Evolutionary conservation across 2,797 vertebrate genomes (phyloP).

Genomic region (Pelobates cultripes): DNA sequence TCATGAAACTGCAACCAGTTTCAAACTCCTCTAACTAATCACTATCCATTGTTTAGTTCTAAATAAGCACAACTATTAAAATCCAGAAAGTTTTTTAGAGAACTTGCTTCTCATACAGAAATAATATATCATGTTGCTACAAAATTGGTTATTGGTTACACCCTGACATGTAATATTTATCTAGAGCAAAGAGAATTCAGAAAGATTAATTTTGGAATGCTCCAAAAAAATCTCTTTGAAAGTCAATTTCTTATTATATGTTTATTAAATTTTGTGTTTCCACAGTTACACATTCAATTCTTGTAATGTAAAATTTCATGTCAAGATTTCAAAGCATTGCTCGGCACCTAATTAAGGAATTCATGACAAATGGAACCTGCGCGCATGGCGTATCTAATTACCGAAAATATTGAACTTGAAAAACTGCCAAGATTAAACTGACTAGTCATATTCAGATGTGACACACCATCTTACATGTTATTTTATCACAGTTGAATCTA

Average conservation of each 20-base stretch:
- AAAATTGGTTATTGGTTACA: neutral
- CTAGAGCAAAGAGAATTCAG: neutral
- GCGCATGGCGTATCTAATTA: neutral
- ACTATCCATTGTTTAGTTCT: too few species aligned
- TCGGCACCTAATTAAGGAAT: conserved; percentile 6
- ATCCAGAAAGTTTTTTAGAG: neutral
- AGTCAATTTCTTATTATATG: neutral
- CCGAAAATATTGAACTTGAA: conserved; percentile 5
- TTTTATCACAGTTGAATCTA: neutral
- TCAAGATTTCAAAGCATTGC: conserved; percentile 1
- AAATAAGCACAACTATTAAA: neutral
- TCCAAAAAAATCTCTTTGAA: neutral
- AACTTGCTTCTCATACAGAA: neutral
- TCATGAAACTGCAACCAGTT: too few species aligned
- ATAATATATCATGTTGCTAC: neutral
- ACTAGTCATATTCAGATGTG: neutral
- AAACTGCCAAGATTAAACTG: neutral
- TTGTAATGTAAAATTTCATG: neutral
- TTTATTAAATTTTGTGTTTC: conserved; percentile 13
- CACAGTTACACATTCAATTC: neutral
- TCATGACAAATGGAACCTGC: conserved; percentile 1
- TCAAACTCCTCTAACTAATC: too few species aligned
- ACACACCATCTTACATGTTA: neutral
- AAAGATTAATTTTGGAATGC: neutral
- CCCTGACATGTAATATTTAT: neutral